phyloP scores from a whole-genome alignment of 2,797 vertebrate species.

The Rhabdophis nuchalis region DNA sequence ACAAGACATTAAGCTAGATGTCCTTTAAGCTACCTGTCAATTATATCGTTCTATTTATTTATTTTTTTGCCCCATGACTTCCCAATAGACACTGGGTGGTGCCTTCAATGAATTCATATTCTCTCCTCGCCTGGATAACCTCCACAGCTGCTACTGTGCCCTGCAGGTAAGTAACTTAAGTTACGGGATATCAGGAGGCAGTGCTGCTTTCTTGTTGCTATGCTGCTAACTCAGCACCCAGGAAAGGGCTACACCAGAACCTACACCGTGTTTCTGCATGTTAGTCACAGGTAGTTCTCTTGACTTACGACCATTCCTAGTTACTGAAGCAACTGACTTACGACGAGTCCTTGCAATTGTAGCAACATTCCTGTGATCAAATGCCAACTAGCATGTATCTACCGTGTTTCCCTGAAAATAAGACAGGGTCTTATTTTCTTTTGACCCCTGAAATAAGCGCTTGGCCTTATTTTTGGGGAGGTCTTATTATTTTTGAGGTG shows the following conservation, averaged over 20 bases:
- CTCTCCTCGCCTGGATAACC: slow-evolving; percentile 91
- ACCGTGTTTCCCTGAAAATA: too few relatives aligned
- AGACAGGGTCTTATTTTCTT: too few relatives aligned
- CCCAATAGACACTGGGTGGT: slow-evolving; percentile 83
- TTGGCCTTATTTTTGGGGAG: too few relatives aligned
- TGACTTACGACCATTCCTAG: background rate
- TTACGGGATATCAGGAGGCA: background rate
- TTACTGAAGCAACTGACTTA: background rate
- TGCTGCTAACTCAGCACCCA: background rate
- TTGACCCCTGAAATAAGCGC: too few relatives aligned
- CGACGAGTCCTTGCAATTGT: background rate
- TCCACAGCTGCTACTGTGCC: slow-evolving; percentile 97
- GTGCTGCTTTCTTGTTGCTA: background rate
- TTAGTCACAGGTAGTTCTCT: background rate
- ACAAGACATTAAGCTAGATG: background rate
- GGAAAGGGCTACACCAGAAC: background rate
- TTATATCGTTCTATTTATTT: background rate
- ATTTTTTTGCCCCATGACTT: background rate
- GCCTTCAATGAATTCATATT: slow-evolving; percentile 92
- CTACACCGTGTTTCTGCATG: background rate
- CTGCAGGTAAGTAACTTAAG: slow-evolving; percentile 76
- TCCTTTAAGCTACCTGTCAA: background rate
- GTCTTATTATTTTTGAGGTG: too few relatives aligned
- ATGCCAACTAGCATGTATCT: background rate
- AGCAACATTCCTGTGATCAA: background rate